phyloP scores from a whole-genome alignment of 2,797 vertebrate species.

The Coilia nasus region DNA sequence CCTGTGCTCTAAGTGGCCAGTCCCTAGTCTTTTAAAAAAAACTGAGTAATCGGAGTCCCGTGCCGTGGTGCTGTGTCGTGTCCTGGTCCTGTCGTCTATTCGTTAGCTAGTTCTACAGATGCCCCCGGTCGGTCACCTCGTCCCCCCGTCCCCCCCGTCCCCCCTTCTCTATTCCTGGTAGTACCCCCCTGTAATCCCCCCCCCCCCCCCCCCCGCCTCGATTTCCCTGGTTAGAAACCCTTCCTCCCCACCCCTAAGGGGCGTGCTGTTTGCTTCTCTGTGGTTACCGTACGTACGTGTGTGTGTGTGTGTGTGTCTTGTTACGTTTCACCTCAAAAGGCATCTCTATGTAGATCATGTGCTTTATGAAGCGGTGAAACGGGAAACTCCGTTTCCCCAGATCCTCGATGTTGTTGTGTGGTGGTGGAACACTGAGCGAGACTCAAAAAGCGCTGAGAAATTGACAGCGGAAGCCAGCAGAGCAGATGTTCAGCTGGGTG shows the following conservation, averaged over 20 bases:
- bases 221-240: background rate
- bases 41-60: background rate
- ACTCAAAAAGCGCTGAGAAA: background rate
- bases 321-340: slow-evolving; percentile 6
- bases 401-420: too few relatives aligned
- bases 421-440: background rate
- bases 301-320: background rate
- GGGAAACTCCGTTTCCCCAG: background rate
- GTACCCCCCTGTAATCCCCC: slow-evolving; percentile 9
- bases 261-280: too few relatives aligned
- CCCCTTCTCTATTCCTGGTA: background rate
- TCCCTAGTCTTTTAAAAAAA: slow-evolving; percentile 3
- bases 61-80: background rate
- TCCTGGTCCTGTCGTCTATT: slow-evolving; percentile 6
- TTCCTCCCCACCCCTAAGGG: background rate
- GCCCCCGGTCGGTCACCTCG: slow-evolving; percentile 26
- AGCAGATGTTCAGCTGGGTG: background rate
- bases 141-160: too few relatives aligned
- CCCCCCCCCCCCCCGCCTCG: background rate
- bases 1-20: slow-evolving; percentile 14
- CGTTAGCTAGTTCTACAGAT: slow-evolving; percentile 9
- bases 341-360: slow-evolving; percentile 26
- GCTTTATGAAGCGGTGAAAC: slow-evolving; percentile 12
- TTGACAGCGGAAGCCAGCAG: background rate
- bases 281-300: too few relatives aligned